Evolutionary conservation across 2,888 invertebrate species (phyloP), one percentile per base, ranked within the genome.

Genomic region (Epiblema foenella): DNA sequence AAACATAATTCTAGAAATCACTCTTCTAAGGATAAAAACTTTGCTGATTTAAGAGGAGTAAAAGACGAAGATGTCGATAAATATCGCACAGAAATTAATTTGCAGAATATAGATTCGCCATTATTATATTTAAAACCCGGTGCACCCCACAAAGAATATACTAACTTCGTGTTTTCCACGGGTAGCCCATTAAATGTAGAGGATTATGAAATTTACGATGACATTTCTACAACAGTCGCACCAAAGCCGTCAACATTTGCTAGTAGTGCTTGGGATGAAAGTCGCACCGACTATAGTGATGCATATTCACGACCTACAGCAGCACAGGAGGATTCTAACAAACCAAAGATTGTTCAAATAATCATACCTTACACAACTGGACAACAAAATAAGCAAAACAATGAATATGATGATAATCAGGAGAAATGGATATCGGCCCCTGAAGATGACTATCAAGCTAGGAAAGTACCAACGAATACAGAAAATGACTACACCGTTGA

Each of bases 321-420:
- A 29, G 76, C 79, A 67, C 81, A 83, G 73, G 79, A 77, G 72
- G 83, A 86, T 75, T 77, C 78, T n/a, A 94, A 94, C 78, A 93
- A 94, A 78, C 93, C 95, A 8, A 95, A 96, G 83, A 94, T 96
- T 84, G 94, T 96, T 9, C 97, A 97, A 89, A 96, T 97, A 67
- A 96, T 97, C 68, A 96, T 97, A 72, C 97, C 97, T 0, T 97
- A 97, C 78, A 96, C 96, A 2, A 95, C 95, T 51, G 82, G 78
- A 20, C 82, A 87, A 57, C 56, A 94, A 94, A 76, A 78, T 24
- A 71, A 72, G 51, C 76, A 82, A 64, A 77, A 75, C 65, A 76
- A 77, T 67, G 78, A 82, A 29, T 79, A 77, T 68, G 91, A 93
- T 17, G 93, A 95, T 9, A 89, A 94, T 64, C 94, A 94, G 11